phyloP scores from a whole-genome alignment of 2,113 vertebrate genomes.

The Nanorana parkeri region DNA sequence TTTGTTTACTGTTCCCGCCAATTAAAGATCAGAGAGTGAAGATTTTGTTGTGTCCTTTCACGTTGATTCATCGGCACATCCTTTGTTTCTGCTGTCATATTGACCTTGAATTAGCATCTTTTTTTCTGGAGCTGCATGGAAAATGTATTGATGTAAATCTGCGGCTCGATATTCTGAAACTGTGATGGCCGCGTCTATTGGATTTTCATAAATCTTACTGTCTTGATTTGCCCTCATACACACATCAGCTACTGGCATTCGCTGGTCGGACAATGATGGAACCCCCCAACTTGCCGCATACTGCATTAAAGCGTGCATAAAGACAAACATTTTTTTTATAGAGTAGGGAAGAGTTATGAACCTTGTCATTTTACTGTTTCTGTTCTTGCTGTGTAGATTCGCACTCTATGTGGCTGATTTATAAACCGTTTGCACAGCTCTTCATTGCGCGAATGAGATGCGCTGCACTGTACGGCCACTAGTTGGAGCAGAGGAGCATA shows the following conservation, averaged over 20 bases:
- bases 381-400: too few relatives aligned
- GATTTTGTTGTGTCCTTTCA: not conserved
- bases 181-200: slow-evolving; percentile 8
- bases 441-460: too few relatives aligned
- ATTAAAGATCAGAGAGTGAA: not conserved
- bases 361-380: too few relatives aligned
- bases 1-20: not conserved
- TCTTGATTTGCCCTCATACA: not conserved
- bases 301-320: too few relatives aligned
- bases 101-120: slow-evolving; percentile 16
- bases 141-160: slow-evolving; percentile 44
- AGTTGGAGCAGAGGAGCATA: too few relatives aligned
- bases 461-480: too few relatives aligned
- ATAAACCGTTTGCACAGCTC: too few relatives aligned
- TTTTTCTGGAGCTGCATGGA: slow-evolving; percentile 8
- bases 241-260: not conserved
- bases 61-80: not conserved
- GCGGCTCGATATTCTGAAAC: slow-evolving; percentile 29
- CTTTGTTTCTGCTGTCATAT: not conserved
- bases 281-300: not conserved
- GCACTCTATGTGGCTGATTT: too few relatives aligned
- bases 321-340: too few relatives aligned
- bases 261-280: not conserved
- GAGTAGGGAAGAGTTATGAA: too few relatives aligned
- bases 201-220: slow-evolving; percentile 32